These are phyloP conservation scores for Osmoderma eremita DNA, from an alignment of 2,888 invertebrate species.

Conservation along the genomic window DNA sequence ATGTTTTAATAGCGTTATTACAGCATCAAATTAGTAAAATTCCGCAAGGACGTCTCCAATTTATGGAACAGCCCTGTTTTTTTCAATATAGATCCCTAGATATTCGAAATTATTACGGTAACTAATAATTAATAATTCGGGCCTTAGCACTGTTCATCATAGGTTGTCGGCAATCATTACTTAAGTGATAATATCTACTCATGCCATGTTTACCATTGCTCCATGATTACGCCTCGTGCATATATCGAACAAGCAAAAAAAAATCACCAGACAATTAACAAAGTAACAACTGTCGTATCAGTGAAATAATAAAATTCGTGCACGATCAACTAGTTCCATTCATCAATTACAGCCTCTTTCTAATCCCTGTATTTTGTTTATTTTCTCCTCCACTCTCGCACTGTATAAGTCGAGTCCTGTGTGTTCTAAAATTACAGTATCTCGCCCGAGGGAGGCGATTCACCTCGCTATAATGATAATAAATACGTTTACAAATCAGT, in stretches of 20 bases:
- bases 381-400: conserved; percentile 18
- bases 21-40: too few species aligned
- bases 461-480: conserved; percentile 53
- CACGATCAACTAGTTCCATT: conserved; percentile 13
- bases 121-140: too few species aligned
- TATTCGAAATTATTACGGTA: too few species aligned
- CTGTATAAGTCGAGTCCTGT: neutral
- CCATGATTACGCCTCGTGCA: too few species aligned
- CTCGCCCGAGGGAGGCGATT: conserved; percentile 36
- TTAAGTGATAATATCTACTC: too few species aligned
- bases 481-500: conserved; percentile 58
- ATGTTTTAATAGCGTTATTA: too few species aligned
- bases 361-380: conserved; percentile 26
- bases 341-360: conserved; percentile 22
- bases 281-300: conserved; percentile 7
- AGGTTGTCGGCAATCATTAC: too few species aligned
- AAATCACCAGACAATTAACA: conserved; percentile 6
- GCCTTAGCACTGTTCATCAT: too few species aligned
- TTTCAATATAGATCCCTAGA: too few species aligned
- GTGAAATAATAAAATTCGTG: conserved; percentile 22
- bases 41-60: too few species aligned
- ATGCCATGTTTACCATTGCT: too few species aligned
- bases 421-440: conserved; percentile 32
- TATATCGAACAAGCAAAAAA: neutral
- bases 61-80: too few species aligned